Evolutionary conservation across 1,140 invertebrate genomes (phyloP), one percentile per base, ranked within the genome.

Genomic region (Lethocerus indicus): DNA sequence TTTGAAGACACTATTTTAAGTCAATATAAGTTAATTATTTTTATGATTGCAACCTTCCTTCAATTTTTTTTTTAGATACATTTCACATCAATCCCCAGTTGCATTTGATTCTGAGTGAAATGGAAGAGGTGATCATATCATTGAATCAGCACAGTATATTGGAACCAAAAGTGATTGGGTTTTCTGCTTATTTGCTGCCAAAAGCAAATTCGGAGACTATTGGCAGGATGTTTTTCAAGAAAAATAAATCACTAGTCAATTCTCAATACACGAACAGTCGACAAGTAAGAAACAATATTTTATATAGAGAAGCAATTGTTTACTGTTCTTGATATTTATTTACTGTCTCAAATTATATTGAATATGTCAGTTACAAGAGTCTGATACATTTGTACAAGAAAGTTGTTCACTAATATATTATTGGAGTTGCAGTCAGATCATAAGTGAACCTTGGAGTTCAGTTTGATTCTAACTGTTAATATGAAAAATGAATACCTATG

Each of bases 1-100:
- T n/a, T n/a, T n/a, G n/a, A n/a, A n/a, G n/a, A n/a, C n/a, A n/a
- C n/a, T n/a, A n/a, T n/a, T n/a, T n/a, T n/a, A n/a, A n/a, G n/a
- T n/a, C n/a, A n/a, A n/a, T n/a, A n/a, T n/a, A n/a, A n/a, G n/a
- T n/a, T n/a, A n/a, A n/a, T n/a, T n/a, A n/a, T n/a, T n/a, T n/a
- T n/a, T n/a, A n/a, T n/a, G n/a, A n/a, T n/a, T n/a, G n/a, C n/a
- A n/a, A n/a, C n/a, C n/a, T n/a, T n/a, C n/a, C n/a, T n/a, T n/a
- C n/a, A n/a, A n/a, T 67, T 79, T 44, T 53, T 49, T 43, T 68
- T 72, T 18, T 67, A 83, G 85, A 92, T 63, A 90, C 87, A 18
- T 92, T 93, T 64, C 88, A 93, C 61, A 88, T 91, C 57, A 93
- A 93, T 64, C 89, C 88, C 3, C 88, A 92, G 67, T 69, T 92